Percentiles rank a stretch among this genome's conserved stretches.
Evolutionary conservation across 2,113 vertebrate genomes (phyloP).

Genomic region (Hemiprocne comata): DNA sequence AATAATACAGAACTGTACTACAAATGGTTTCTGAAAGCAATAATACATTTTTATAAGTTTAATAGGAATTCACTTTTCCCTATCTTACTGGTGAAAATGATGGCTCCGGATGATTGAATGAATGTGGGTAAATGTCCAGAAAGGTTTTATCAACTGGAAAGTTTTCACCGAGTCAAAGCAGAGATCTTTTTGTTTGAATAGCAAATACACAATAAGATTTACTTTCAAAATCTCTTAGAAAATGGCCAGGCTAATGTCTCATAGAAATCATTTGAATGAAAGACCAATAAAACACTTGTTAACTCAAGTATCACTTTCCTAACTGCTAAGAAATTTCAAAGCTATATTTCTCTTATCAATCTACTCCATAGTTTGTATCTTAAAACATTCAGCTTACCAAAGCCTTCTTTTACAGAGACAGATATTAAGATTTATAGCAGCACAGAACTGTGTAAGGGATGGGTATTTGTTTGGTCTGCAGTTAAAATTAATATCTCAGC

Average conservation of each 20-base stretch:
- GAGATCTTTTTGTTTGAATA: background rate
- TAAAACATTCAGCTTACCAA: background rate
- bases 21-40: background rate
- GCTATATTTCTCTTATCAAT: background rate
- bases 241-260: background rate
- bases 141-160: background rate
- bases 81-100: background rate
- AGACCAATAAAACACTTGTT: background rate
- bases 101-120: background rate
- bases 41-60: background rate
- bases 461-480: background rate
- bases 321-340: slow-evolving; percentile 1
- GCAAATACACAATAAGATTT: background rate
- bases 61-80: background rate
- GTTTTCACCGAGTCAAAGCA: background rate
- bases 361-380: background rate
- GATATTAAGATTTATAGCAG: background rate
- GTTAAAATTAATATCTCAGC: background rate
- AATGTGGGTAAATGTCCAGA: background rate
- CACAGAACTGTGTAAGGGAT: background rate
- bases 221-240: background rate
- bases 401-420: background rate
- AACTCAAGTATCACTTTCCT: background rate
- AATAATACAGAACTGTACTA: background rate
- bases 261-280: background rate